A percentile compares a stretch with the other conserved stretches of the same genome.
Conservation (phyloP, 2,888 invertebrate species). For the Pollenia amentaria region DNA sequence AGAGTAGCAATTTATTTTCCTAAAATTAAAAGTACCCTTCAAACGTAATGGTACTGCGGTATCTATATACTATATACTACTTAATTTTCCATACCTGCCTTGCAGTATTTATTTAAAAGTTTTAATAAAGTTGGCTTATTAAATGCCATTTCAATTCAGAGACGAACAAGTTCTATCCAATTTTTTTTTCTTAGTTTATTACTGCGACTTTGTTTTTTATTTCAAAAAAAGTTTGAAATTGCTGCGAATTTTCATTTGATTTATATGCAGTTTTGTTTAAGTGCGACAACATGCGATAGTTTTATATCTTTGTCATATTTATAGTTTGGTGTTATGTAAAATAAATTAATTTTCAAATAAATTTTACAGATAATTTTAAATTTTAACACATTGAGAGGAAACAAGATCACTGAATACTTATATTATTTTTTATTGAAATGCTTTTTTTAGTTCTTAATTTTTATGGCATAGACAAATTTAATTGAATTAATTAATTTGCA, state of each 20-base stretch:
- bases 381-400: conserved; percentile 31
- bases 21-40: too few relatives aligned
- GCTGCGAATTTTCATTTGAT: conserved; percentile 27
- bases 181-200: conserved; percentile 32
- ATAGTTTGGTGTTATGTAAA: conserved; percentile 20
- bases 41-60: too few relatives aligned
- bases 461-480: conserved; percentile 14
- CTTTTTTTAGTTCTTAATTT: not conserved
- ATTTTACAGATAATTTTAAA: conserved; percentile 35
- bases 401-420: conserved; percentile 10
- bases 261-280: conserved; percentile 46
- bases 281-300: conserved; percentile 11
- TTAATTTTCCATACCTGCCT: too few relatives aligned
- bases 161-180: conserved; percentile 3
- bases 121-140: conserved; percentile 53
- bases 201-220: conserved; percentile 25
- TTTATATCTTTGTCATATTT: conserved; percentile 28
- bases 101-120: not conserved
- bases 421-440: not conserved
- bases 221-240: not conserved
- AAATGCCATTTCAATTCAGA: conserved; percentile 56
- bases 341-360: conserved; percentile 50
- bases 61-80: too few relatives aligned
- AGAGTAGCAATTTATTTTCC: too few relatives aligned
- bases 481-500: conserved; percentile 50